phyloP scores from a whole-genome alignment of 2,797 vertebrate genomes.

The Erithacus rubecula region DNA sequence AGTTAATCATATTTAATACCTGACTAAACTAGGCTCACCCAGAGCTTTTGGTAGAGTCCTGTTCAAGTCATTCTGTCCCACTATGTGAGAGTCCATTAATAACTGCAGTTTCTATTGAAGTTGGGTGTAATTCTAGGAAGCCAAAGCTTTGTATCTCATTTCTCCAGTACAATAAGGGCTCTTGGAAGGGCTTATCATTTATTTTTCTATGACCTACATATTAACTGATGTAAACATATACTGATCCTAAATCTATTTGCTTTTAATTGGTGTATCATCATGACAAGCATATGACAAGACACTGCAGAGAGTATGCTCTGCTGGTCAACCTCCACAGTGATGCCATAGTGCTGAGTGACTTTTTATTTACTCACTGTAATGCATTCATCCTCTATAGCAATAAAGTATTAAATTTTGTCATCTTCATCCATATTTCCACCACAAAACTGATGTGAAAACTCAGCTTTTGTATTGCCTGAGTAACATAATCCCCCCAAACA shows the following conservation, averaged over 20 bases:
- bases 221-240: neutral
- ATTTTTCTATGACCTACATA: neutral
- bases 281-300: neutral
- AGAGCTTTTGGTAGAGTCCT: neutral
- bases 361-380: neutral
- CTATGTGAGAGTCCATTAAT: neutral
- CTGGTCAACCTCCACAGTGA: neutral
- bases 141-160: neutral
- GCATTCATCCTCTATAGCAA: neutral
- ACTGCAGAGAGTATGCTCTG: neutral
- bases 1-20: conserved; percentile 30
- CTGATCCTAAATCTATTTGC: neutral
- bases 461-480: neutral
- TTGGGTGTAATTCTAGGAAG: neutral
- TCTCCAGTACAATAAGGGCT: neutral
- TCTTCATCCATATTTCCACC: neutral
- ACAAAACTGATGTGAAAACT: neutral
- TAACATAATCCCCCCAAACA: neutral
- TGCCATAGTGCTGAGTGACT: neutral
- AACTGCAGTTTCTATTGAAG: neutral
- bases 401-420: neutral
- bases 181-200: neutral
- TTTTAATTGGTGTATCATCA: neutral
- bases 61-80: neutral
- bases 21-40: conserved; percentile 1